These are phyloP conservation scores for Damaliscus lunatus DNA, from an alignment of 2,113 vertebrate genomes.

Conservation along the genomic window DNA sequence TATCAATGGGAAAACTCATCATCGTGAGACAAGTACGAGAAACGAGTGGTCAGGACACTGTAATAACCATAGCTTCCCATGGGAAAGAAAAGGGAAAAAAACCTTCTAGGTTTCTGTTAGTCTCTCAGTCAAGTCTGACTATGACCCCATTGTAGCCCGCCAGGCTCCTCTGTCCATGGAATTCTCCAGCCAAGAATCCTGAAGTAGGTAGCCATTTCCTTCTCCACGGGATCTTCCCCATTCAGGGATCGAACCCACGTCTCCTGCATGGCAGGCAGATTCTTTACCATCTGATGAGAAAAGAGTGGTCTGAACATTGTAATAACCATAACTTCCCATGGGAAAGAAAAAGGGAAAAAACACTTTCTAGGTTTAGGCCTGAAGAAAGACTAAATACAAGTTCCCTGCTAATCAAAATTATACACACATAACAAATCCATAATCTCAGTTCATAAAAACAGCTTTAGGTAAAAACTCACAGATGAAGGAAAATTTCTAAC, in stretches of 20 bases:
- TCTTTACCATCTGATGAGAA: neutral
- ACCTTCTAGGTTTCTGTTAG: neutral
- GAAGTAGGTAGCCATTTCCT: neutral
- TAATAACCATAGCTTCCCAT: neutral
- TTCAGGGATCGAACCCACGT: neutral
- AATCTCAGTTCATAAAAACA: slow-evolving; percentile 42
- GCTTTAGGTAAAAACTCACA: slow-evolving; percentile 46
- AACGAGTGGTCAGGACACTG: neutral
- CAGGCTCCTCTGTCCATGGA: neutral
- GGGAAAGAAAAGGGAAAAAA: neutral
- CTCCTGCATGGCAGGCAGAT: neutral
- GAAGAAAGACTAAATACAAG: slow-evolving; percentile 23
- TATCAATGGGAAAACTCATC: neutral
- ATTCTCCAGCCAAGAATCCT: neutral
- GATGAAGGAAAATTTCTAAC: slow-evolving; percentile 43
- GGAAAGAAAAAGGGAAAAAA: neutral
- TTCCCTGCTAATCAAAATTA: slow-evolving; percentile 43
- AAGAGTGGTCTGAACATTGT: neutral
- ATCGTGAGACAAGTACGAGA: neutral
- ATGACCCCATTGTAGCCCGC: neutral
- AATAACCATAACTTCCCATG: neutral
- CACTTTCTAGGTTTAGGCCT: neutral
- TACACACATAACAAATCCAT: neutral
- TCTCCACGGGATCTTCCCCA: neutral
- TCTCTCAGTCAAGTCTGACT: neutral